Evolutionary conservation across 2,797 vertebrate genomes (phyloP).

Genomic region (Artibeus lituratus): DNA sequence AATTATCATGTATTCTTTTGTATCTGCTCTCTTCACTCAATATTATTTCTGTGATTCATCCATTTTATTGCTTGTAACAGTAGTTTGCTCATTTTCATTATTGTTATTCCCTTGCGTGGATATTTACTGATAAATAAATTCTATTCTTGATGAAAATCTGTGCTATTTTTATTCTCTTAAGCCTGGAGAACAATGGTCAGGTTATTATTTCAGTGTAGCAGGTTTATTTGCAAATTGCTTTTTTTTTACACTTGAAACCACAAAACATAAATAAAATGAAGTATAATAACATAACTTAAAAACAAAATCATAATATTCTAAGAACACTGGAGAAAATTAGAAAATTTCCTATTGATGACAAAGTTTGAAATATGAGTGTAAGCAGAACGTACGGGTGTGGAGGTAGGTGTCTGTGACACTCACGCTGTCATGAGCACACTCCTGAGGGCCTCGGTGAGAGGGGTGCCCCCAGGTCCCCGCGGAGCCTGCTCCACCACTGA

Average conservation of each 20-base stretch:
- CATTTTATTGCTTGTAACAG: background rate
- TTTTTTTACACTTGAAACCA: constrained; percentile 61
- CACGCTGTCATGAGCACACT: background rate
- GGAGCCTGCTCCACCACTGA: background rate
- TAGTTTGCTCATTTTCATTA: background rate
- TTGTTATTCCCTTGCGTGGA: background rate
- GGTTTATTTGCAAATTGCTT: constrained; percentile 67
- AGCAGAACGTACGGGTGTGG: background rate
- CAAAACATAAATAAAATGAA: constrained; percentile 48
- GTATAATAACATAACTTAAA: constrained; percentile 62
- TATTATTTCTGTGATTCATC: background rate
- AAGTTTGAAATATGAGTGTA: background rate
- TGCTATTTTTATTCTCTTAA: background rate
- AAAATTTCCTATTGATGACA: background rate
- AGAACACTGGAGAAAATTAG: background rate
- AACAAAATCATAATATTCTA: background rate
- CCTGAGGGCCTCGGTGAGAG: background rate
- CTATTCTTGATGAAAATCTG: background rate
- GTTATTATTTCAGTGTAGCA: constrained; percentile 57
- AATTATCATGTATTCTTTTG: background rate
- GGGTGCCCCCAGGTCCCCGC: rapidly evolving
- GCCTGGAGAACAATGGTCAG: constrained; percentile 6
- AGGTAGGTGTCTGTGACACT: background rate
- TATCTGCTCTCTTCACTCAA: background rate
- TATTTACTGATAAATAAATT: background rate